Evolutionary conservation across 2,113 vertebrate species (phyloP).

Genomic region (Cyanoderma ruficeps): DNA sequence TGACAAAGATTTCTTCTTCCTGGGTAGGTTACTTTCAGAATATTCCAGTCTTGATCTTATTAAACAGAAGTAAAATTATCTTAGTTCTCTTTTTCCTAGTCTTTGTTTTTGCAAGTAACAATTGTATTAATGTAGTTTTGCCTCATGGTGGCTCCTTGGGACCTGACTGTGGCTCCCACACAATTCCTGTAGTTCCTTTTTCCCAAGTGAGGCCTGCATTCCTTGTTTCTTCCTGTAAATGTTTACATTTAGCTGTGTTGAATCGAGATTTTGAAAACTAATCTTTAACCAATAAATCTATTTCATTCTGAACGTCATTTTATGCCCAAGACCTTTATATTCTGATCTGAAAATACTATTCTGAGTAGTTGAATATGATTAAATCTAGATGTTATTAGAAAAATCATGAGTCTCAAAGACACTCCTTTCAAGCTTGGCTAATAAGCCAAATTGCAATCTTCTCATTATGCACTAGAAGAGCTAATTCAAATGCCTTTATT

Average conservation of each 20-base stretch:
- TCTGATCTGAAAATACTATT: not conserved
- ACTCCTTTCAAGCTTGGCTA: not conserved
- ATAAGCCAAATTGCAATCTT: not conserved
- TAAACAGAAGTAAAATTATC: not conserved
- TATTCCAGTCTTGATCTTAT: not conserved
- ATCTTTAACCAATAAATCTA: not conserved
- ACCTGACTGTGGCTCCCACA: not conserved
- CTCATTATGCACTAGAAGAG: not conserved
- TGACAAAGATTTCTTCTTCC: not conserved
- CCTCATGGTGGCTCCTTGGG: not conserved
- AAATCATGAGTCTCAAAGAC: not conserved
- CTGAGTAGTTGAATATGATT: not conserved
- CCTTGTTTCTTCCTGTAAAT: not conserved
- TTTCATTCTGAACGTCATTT: not conserved
- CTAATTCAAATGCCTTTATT: not conserved
- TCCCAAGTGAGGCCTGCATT: not conserved
- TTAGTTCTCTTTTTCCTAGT: not conserved
- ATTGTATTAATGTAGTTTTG: not conserved
- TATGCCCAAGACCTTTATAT: not conserved
- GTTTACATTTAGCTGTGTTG: not conserved
- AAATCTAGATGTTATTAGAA: not conserved
- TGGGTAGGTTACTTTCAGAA: not conserved
- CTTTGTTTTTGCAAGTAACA: not conserved
- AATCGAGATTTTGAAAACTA: not conserved
- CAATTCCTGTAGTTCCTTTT: not conserved